A percentile compares a stretch with the other conserved stretches of the same genome.
These are phyloP conservation scores for Crocallis elinguaria DNA, from an alignment of 2,888 invertebrate genomes.

Conservation along the genomic window DNA sequence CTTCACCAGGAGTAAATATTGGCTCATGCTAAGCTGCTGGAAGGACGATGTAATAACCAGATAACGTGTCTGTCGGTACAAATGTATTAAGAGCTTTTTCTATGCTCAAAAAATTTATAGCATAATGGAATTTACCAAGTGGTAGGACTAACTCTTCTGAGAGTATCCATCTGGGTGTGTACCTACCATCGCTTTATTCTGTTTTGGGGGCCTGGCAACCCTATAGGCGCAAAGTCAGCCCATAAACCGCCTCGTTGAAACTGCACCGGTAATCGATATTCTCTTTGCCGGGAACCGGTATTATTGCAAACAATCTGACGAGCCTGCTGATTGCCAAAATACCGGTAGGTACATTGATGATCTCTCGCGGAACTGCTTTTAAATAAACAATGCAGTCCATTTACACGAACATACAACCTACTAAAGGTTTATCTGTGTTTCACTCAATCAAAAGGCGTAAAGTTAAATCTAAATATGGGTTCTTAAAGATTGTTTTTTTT, in stretches of 20 bases:
- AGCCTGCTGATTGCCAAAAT: not conserved
- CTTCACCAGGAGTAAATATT: constrained; percentile 48
- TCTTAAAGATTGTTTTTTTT: too few relatives aligned
- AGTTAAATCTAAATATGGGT: too few relatives aligned
- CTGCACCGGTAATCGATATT: not conserved
- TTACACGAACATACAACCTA: not conserved
- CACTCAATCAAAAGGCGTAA: too few relatives aligned
- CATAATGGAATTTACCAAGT: too few relatives aligned
- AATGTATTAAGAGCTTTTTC: not conserved
- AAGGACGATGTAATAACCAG: constrained; percentile 34
- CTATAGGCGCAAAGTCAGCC: too few relatives aligned
- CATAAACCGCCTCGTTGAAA: too few relatives aligned
- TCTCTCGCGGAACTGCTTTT: constrained; percentile 3
- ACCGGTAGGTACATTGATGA: constrained; percentile 11
- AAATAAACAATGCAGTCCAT: constrained; percentile 13
- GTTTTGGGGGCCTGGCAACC: too few relatives aligned
- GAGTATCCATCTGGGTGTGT: too few relatives aligned
- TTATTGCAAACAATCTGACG: not conserved
- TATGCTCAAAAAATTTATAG: not conserved
- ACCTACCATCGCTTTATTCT: too few relatives aligned
- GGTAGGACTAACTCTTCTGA: too few relatives aligned
- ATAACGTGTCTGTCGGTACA: constrained; percentile 1
- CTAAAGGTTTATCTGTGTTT: not conserved
- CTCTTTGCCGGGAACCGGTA: not conserved
- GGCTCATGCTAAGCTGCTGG: constrained; percentile 49